phyloP scores from a whole-genome alignment of 2,797 vertebrate genomes.

The Moxostoma hubbsi region DNA sequence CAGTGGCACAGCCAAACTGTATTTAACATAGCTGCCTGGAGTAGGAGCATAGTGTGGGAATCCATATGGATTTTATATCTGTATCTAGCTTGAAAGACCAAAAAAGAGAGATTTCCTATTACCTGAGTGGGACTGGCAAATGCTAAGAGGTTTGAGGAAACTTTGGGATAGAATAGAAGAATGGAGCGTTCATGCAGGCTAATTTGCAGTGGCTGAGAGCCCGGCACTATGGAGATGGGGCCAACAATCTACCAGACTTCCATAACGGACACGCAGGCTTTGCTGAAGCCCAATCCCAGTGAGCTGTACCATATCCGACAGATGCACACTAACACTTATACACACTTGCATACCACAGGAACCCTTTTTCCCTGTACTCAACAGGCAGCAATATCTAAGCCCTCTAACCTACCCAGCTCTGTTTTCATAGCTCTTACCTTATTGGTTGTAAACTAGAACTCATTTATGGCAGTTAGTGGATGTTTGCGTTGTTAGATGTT shows the following conservation, averaged over 20 bases:
- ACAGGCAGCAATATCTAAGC: slow-evolving; percentile 17
- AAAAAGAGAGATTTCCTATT: slow-evolving; percentile 32
- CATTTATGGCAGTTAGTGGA: slow-evolving; percentile 45
- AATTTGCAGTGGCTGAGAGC: slow-evolving; percentile 20
- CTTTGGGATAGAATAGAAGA: slow-evolving; percentile 23
- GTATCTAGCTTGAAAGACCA: neutral
- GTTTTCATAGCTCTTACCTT: slow-evolving; percentile 26
- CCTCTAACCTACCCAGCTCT: slow-evolving; percentile 12
- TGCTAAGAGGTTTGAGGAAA: slow-evolving; percentile 22
- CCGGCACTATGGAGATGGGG: slow-evolving; percentile 20
- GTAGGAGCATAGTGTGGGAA: slow-evolving; percentile 1
- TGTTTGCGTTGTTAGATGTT: slow-evolving; percentile 58
- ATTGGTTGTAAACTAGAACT: slow-evolving; percentile 33
- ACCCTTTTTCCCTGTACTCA: slow-evolving; percentile 1
- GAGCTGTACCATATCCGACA: slow-evolving; percentile 20
- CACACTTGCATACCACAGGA: slow-evolving; percentile 36
- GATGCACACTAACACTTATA: slow-evolving; percentile 17
- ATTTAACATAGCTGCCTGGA: slow-evolving; percentile 10
- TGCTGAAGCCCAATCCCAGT: slow-evolving; percentile 17
- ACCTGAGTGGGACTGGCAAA: slow-evolving; percentile 36
- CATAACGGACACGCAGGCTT: neutral
- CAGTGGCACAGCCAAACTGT: slow-evolving; percentile 14
- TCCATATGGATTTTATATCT: slow-evolving; percentile 43
- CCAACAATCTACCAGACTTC: slow-evolving; percentile 37
- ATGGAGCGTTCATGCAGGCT: slow-evolving; percentile 36